phyloP scores from a whole-genome alignment of 2,888 invertebrate genomes.

The Harpagoxenus sublaevis region DNA sequence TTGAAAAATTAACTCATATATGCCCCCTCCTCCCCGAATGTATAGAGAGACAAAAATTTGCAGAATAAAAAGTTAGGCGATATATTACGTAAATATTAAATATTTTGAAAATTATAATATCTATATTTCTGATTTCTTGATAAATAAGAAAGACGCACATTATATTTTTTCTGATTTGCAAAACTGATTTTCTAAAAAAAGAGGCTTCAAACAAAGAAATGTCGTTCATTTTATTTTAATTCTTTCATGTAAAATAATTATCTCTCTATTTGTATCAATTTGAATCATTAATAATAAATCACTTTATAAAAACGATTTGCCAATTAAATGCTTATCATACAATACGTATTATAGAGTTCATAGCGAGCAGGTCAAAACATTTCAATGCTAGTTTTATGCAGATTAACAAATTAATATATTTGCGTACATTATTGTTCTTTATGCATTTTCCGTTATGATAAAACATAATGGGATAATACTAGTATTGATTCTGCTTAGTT shows the following conservation, averaged over 20 bases:
- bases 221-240: neutral
- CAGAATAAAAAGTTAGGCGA: neutral
- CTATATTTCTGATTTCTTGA: neutral
- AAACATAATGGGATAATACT: too few species aligned
- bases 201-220: neutral
- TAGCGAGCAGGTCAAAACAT: neutral
- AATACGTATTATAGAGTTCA: neutral
- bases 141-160: neutral
- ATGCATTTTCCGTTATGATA: neutral
- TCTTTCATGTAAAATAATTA: neutral
- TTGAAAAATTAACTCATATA: neutral
- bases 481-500: too few species aligned
- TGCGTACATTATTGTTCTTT: neutral
- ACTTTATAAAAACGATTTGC: neutral
- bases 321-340: neutral
- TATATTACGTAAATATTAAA: neutral
- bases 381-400: neutral
- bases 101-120: neutral
- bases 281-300: neutral
- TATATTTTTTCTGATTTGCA: neutral
- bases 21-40: too few species aligned
- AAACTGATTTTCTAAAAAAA: neutral
- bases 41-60: neutral
- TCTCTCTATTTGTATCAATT: neutral
- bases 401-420: slow-evolving; percentile 11